Conservation (phyloP, 2,888 invertebrate species). For the Magallana nippona region DNA sequence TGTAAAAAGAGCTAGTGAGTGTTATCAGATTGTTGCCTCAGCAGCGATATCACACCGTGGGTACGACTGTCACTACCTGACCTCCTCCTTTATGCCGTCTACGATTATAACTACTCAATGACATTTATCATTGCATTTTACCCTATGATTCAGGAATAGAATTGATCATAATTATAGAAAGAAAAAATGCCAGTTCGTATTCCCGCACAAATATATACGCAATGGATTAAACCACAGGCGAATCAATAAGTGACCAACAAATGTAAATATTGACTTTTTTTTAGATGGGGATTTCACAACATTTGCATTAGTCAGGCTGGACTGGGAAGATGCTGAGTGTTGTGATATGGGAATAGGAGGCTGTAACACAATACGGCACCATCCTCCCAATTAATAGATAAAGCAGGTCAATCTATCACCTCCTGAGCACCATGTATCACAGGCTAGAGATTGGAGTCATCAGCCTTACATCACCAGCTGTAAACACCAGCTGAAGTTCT, state of each 20-base stretch:
- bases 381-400: slow-evolving; percentile 18
- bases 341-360: background rate
- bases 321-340: background rate
- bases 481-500: slow-evolving; percentile 1
- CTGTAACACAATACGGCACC: background rate
- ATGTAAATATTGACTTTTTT: slow-evolving; percentile 31
- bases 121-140: background rate
- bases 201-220: background rate
- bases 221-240: slow-evolving; percentile 12
- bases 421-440: background rate
- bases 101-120: slow-evolving; percentile 1
- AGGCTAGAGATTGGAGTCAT: background rate
- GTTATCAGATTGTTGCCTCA: slow-evolving; percentile 12
- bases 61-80: background rate
- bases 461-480: background rate
- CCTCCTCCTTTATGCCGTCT: background rate
- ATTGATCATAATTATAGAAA: background rate
- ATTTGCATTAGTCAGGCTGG: background rate
- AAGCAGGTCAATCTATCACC: slow-evolving; percentile 13
- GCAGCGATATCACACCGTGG: background rate
- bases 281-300: background rate
- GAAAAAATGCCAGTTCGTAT: slow-evolving; percentile 3
- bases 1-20: background rate
- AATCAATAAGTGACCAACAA: slow-evolving; percentile 32
- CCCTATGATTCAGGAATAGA: background rate